Evolutionary conservation across 2,888 invertebrate species (phyloP).

Genomic region (Anticlea derivata): DNA sequence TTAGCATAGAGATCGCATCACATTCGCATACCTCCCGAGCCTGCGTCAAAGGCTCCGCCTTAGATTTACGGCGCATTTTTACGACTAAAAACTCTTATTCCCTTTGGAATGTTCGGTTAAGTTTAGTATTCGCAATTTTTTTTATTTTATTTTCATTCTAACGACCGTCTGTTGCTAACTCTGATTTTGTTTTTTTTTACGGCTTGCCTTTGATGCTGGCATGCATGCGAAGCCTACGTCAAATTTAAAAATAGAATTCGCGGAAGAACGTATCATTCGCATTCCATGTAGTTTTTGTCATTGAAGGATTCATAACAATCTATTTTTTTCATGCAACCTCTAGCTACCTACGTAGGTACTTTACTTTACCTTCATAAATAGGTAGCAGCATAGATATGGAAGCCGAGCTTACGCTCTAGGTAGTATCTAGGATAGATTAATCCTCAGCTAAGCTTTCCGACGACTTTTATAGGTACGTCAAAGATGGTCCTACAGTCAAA

Average conservation of each 20-base stretch:
- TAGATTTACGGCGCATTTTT: conserved; percentile 49
- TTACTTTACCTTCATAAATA: conserved; percentile 25
- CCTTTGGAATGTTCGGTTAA: conserved; percentile 51
- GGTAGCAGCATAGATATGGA: no score
- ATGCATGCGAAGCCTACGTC: conserved; percentile 33
- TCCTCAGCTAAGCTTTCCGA: no score
- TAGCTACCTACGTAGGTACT: no score
- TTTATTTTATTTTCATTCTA: conserved; percentile 41
- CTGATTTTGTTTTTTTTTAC: conserved; percentile 49
- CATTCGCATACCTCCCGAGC: conserved; percentile 32
- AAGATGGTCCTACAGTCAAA: no score
- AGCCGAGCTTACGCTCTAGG: no score
- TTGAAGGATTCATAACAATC: no score
- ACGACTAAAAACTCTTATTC: conserved; percentile 49
- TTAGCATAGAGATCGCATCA: conserved; percentile 38
- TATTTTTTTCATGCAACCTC: no score
- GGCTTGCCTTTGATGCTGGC: conserved; percentile 34
- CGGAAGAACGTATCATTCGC: conserved; percentile 12
- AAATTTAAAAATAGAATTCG: conserved; percentile 35
- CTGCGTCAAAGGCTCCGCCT: conserved; percentile 42
- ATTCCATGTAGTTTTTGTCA: conserved; percentile 5
- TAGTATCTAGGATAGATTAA: no score
- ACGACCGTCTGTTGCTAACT: conserved; percentile 54
- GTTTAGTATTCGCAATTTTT: conserved; percentile 56
- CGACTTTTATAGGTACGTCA: no score